A percentile compares a stretch with the other conserved stretches of the same genome.
Conservation (phyloP, 2,888 invertebrate genomes). For the Noctua janthina region DNA sequence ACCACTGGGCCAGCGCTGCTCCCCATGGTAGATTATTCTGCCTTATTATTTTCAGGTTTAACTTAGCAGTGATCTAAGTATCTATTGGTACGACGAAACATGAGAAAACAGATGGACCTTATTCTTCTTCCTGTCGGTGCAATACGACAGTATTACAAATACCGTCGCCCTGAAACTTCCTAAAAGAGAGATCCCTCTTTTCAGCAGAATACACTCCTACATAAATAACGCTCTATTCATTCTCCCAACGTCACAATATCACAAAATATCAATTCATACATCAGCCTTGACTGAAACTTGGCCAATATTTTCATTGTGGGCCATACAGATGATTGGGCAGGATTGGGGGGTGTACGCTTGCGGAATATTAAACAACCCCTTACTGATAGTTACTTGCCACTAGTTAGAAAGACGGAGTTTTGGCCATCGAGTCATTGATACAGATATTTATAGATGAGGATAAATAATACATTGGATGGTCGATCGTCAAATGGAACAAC, state of each 20-base stretch:
- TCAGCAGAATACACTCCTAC: not conserved
- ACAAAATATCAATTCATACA: constrained; percentile 41
- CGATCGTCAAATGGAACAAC: no score
- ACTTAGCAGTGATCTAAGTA: no score
- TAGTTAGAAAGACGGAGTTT: constrained; percentile 15
- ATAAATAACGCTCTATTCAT: not conserved
- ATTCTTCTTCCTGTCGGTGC: not conserved
- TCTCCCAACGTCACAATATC: not conserved
- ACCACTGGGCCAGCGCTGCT: no score
- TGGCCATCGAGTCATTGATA: constrained; percentile 19
- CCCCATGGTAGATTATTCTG: no score
- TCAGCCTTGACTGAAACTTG: constrained; percentile 41
- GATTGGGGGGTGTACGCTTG: constrained; percentile 42
- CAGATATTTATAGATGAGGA: no score
- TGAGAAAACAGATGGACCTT: not conserved
- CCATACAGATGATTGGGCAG: constrained; percentile 54
- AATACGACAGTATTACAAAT: no score
- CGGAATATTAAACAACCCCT: constrained; percentile 58
- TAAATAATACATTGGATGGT: not conserved
- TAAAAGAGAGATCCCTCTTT: not conserved
- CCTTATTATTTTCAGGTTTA: no score
- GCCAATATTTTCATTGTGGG: constrained; percentile 66
- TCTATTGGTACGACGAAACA: no score
- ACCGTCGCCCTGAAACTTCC: not conserved
- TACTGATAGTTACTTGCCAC: constrained; percentile 36